A percentile compares a stretch with the other conserved stretches of the same genome.
These are phyloP conservation scores for Brachionus sp. DNA, from an alignment of 1,140 invertebrate genomes.

Conservation along the genomic window DNA sequence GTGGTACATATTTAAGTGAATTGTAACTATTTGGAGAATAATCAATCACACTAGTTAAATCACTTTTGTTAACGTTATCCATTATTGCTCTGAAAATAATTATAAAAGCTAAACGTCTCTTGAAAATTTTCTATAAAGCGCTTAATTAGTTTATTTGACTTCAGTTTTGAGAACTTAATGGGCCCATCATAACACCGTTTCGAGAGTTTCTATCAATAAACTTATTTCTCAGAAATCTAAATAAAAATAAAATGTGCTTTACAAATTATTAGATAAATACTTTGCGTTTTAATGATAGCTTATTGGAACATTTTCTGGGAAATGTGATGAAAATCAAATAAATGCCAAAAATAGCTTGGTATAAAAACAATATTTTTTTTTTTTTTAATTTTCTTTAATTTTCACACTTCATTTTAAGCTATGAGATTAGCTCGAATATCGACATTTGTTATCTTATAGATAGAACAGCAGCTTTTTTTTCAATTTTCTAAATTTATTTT, in stretches of 20 bases:
- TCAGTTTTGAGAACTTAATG: background rate
- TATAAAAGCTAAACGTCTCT: background rate
- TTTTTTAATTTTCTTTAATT: background rate
- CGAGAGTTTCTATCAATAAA: background rate
- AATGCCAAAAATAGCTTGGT: background rate
- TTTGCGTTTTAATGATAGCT: background rate
- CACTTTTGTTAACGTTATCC: slow-evolving; percentile 3
- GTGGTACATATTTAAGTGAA: background rate
- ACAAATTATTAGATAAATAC: background rate
- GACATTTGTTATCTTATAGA: background rate
- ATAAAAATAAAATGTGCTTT: background rate
- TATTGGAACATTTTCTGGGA: background rate
- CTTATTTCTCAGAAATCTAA: background rate
- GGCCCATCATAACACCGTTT: background rate
- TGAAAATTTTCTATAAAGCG: background rate
- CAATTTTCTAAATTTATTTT: no score
- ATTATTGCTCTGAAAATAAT: background rate
- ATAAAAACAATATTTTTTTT: background rate
- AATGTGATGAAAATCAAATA: background rate
- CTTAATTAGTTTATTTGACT: background rate
- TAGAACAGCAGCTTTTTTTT: background rate
- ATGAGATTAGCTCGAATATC: background rate
- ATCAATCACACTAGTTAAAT: background rate
- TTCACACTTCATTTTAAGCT: background rate
- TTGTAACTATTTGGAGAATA: background rate